Base-by-base conservation (phyloP, 2,113 vertebrate genomes). In the Tonatia bakeri region DNA sequence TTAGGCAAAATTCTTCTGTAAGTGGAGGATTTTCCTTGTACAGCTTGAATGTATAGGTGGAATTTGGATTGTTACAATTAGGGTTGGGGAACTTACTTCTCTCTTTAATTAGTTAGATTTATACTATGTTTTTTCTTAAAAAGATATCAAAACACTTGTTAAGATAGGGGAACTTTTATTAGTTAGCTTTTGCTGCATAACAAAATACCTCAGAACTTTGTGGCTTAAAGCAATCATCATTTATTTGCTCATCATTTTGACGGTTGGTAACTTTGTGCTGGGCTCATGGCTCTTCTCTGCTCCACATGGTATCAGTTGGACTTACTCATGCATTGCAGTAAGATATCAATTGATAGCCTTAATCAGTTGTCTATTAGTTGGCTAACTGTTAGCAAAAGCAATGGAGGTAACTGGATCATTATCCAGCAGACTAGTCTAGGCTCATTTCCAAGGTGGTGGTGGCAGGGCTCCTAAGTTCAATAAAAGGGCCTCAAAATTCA, bases 191-290 rank as follows among this genome's bases (percentile, higher is more conserved):
- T 88, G 43, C 59, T 91, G 31, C 1, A 64, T 94, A 91, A 82
- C 65, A 95, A 87, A 88, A 70, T 89, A 85, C 45, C 22, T 87
- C 43, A 84, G 86, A 94, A 86, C 19, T 87, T 81, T 76, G 20
- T 91, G 28, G 28, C 31, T 65, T 90, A 72, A 94, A 83, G 16
- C 31, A 87, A 87, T 90, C 91, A 28, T 10, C 24, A 69, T 75
- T 59, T 86, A 84, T 88, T 93, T 87, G 47, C 47, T 87, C 20
- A 65, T 89, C 28, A 94, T 92, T 94, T 95, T 81, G 33, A 84
- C 38, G 8, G 5, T 84, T 87, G 64, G 24, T 91, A 69, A 88
- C 47, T 85, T 43, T 89, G 83, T 22, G 24, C 50, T 92, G 67
- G 31, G 20, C 64, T 94, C 38, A 81, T 89, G 72, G 4, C 33